phyloP scores from a whole-genome alignment of 2,113 vertebrate genomes.

The Scalopus aquaticus region DNA sequence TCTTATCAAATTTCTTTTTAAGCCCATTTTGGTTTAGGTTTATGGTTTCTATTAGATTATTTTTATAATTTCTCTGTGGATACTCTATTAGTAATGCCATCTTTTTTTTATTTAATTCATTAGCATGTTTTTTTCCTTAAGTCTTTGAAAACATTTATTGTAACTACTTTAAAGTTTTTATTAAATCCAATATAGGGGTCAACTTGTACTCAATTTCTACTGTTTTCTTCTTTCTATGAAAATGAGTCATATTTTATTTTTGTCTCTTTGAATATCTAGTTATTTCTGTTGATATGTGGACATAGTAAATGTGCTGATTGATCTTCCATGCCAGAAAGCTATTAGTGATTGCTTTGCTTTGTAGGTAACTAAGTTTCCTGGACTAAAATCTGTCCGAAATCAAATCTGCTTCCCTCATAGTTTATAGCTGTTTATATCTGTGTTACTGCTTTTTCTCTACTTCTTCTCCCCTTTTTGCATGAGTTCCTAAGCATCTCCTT shows the following conservation, averaged over 20 bases:
- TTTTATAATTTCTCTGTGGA: neutral
- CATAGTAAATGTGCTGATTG: neutral
- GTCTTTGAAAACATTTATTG: neutral
- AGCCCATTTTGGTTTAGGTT: neutral
- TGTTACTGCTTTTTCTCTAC: neutral
- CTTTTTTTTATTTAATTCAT: constrained; percentile 30
- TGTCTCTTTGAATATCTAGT: neutral
- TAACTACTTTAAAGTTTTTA: neutral
- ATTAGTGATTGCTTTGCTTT: neutral
- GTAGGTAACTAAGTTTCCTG: neutral
- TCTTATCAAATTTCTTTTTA: neutral
- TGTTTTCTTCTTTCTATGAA: neutral
- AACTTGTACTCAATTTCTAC: neutral
- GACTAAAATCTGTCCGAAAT: neutral
- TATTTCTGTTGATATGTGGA: neutral
- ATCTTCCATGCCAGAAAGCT: neutral
- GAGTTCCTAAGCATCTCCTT: neutral
- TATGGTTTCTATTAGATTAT: neutral
- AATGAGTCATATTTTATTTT: neutral
- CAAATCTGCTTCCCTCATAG: neutral
- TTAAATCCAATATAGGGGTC: neutral
- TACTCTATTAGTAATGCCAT: neutral
- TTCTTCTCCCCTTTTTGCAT: neutral
- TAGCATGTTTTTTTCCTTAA: neutral
- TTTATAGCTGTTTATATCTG: neutral